Evolutionary conservation across 2,113 vertebrate species (phyloP), one percentile per base, ranked within the genome.

Genomic region (Lanius collurio): DNA sequence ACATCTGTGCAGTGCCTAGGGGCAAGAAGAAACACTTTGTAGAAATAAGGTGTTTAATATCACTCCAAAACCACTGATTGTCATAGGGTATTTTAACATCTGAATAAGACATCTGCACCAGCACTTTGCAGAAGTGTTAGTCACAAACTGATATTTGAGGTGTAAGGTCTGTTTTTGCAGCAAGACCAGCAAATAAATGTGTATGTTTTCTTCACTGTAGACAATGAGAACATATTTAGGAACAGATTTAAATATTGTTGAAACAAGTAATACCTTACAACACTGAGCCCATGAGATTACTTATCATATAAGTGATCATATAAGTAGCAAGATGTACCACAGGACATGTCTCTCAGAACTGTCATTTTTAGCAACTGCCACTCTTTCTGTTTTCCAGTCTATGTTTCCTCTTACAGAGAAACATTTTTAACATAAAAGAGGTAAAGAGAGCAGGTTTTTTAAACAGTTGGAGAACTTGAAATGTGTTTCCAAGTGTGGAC

Each of bases 1-100:
- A 99, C 73, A 46, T 99, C 99, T 49, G 99, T 99, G 97, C 99
- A 99, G 95, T 87, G 97, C 98, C 99, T 99, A 94, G 42, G 85
- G 83, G 95, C 44, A 98, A 85, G 97, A 96, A 92, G 41, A 92
- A 70, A 92, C 14, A 90, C 44, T 83, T 75, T 55, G 86, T 49
- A 50, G 82, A 96, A 88, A 77, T 23, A 90, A 69, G 3, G 7
- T 56, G 13, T 53, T 56, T 64, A 63, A 50, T 15, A 68, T 11
- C 17, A 91, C n/a, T 31, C 27, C 42, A 57, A 62, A 82, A 76
- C 42, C 30, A 82, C 7, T 2, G 2, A 69, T 21, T 11, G n/a
- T 26, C 55, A 64, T 5, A 68, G 23, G 20, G 31, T 64, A 56
- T 44, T 83, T 70, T n/a, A 64, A 76, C 50, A 55, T 23, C 67